A percentile compares a stretch with the other conserved stretches of the same genome.
Conservation (phyloP, 2,888 invertebrate genomes). For the Parnassius mnemosyne region DNA sequence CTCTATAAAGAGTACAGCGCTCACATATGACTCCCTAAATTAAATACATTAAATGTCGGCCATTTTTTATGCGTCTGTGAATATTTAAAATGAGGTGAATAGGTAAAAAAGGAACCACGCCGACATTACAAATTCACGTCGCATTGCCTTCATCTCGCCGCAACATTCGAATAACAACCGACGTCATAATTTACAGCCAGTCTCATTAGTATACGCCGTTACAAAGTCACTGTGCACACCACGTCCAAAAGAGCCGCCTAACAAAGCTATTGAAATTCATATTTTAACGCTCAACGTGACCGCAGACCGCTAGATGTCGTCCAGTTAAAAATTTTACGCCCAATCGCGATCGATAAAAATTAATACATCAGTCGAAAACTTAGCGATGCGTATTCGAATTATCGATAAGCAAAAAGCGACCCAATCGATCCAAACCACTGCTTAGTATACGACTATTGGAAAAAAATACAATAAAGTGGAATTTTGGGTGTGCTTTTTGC, state of each 20-base stretch:
- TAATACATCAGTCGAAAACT: slow-evolving; percentile 64
- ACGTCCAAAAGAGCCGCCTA: slow-evolving; percentile 56
- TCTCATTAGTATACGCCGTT: slow-evolving; percentile 68
- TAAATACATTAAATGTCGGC: slow-evolving; percentile 33
- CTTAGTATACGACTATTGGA: slow-evolving; percentile 49
- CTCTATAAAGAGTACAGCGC: slow-evolving; percentile 1
- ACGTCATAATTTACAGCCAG: slow-evolving; percentile 63
- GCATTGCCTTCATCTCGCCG: slow-evolving; percentile 71
- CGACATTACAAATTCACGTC: slow-evolving; percentile 63
- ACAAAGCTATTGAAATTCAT: slow-evolving; percentile 69
- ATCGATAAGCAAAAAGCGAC: slow-evolving; percentile 58
- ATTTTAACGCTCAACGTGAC: slow-evolving; percentile 71
- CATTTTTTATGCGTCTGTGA: slow-evolving; percentile 34
- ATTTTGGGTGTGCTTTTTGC: slow-evolving; percentile 66
- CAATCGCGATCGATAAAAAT: slow-evolving; percentile 73
- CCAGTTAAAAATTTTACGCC: slow-evolving; percentile 72
- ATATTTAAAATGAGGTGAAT: slow-evolving; percentile 38
- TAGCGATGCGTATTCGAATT: slow-evolving; percentile 32
- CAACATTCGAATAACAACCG: slow-evolving; percentile 56
- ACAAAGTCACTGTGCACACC: slow-evolving; percentile 53
- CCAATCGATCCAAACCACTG: slow-evolving; percentile 41
- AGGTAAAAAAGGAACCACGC: slow-evolving; percentile 49
- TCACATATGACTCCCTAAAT: slow-evolving; percentile 13
- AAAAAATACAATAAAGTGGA: slow-evolving; percentile 57
- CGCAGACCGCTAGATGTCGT: slow-evolving; percentile 63